Conservation (phyloP, 2,888 invertebrate genomes). For the Neria commutata region DNA sequence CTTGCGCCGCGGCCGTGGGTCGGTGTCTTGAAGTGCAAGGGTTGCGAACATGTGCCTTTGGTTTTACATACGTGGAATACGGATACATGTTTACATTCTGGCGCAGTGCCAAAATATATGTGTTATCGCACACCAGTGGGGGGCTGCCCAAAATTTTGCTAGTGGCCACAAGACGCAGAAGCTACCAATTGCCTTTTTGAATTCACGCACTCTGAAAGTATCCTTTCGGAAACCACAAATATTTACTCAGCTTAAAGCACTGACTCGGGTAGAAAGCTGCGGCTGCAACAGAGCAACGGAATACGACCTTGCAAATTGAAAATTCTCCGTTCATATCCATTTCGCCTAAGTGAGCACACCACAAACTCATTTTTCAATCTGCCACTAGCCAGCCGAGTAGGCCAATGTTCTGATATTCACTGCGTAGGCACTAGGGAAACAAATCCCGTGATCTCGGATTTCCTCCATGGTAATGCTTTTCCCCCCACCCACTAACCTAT, state of each 20-base stretch:
- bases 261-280: slow-evolving; percentile 41
- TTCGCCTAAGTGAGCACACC: slow-evolving; percentile 30
- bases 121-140: slow-evolving; percentile 34
- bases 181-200: slow-evolving; percentile 57
- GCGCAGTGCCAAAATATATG: slow-evolving; percentile 43
- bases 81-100: slow-evolving; percentile 32
- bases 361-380: slow-evolving; percentile 56
- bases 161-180: slow-evolving; percentile 33
- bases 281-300: slow-evolving; percentile 23
- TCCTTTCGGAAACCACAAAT: slow-evolving; percentile 59
- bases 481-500: too few relatives aligned
- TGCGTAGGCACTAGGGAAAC: slow-evolving; percentile 36
- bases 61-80: too few relatives aligned
- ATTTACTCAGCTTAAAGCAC: slow-evolving; percentile 60
- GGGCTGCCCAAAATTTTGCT: slow-evolving; percentile 14
- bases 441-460: too few relatives aligned
- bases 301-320: slow-evolving; percentile 18
- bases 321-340: too few relatives aligned
- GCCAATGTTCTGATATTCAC: slow-evolving; percentile 53
- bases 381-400: slow-evolving; percentile 48
- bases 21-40: slow-evolving; percentile 17
- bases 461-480: too few relatives aligned
- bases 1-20: slow-evolving; percentile 19
- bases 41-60: slow-evolving; percentile 33
- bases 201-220: slow-evolving; percentile 55